phyloP scores from a whole-genome alignment of 2,888 invertebrate species.

The Margaritifera margaritifera region DNA sequence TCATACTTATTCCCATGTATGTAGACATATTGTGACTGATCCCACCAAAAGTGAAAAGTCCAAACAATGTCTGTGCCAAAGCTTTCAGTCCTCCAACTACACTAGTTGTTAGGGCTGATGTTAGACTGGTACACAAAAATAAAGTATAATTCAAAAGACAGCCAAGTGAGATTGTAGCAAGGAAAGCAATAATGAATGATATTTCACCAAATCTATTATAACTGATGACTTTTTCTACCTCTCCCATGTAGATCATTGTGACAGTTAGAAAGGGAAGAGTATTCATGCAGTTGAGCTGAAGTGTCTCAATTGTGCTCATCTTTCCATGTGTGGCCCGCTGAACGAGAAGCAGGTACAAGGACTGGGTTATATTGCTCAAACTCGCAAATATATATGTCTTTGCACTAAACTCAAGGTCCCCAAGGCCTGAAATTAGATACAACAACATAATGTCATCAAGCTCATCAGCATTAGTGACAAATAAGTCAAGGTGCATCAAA shows the following conservation, averaged over 20 bases:
- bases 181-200: constrained; percentile 65
- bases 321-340: constrained; percentile 69
- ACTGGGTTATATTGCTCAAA: constrained; percentile 72
- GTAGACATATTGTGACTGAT: constrained; percentile 68
- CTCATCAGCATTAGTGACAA: no score
- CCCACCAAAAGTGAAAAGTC: constrained; percentile 74
- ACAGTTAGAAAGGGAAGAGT: constrained; percentile 69
- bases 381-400: constrained; percentile 71
- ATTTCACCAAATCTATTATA: constrained; percentile 36
- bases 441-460: no score
- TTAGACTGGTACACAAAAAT: constrained; percentile 73
- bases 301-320: constrained; percentile 67
- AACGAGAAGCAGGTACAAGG: constrained; percentile 73
- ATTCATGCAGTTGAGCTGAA: constrained; percentile 72
- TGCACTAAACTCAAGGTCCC: constrained; percentile 71
- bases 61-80: constrained; percentile 72
- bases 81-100: constrained; percentile 73
- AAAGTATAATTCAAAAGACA: constrained; percentile 73
- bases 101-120: constrained; percentile 74
- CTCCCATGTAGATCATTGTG: constrained; percentile 55
- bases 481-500: no score
- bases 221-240: constrained; percentile 39
- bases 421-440: constrained; percentile 66
- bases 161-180: constrained; percentile 64
- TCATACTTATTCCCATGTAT: constrained; percentile 70